Conservation (phyloP, 1,140 invertebrate species). For the Brachionus paranguensis region DNA sequence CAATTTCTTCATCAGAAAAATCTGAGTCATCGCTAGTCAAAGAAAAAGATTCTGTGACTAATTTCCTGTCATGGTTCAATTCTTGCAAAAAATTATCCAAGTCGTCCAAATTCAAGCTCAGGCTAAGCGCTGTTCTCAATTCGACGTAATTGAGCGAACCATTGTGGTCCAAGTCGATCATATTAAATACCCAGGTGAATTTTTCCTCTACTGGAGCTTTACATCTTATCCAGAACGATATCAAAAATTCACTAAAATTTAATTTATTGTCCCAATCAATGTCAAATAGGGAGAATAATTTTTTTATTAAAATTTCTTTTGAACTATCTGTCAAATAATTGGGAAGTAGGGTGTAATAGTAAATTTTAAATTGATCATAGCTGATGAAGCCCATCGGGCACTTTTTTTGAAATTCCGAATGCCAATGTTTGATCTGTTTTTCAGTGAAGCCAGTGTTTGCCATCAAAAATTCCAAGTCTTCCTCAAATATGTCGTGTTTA, state of each 20-base stretch:
- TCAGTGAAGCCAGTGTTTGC: conserved; percentile 26
- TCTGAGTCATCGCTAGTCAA: background rate
- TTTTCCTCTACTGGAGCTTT: conserved; percentile 32
- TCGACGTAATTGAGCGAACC: background rate
- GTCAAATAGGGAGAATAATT: conserved; percentile 13
- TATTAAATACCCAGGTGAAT: conserved; percentile 39
- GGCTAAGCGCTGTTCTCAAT: background rate
- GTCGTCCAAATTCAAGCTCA: background rate
- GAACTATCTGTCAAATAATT: background rate
- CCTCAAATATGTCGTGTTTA: background rate
- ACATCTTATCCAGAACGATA: conserved; percentile 31
- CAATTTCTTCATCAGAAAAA: background rate
- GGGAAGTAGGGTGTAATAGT: conserved; percentile 18
- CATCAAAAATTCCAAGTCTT: conserved; percentile 25
- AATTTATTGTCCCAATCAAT: conserved; percentile 17
- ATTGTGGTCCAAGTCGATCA: conserved; percentile 30
- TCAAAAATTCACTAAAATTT: conserved; percentile 39
- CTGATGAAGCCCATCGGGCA: background rate
- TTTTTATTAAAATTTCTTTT: background rate
- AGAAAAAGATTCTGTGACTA: background rate
- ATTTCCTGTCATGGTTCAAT: background rate
- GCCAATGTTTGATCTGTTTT: conserved; percentile 9
- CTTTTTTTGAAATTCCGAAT: conserved; percentile 32
- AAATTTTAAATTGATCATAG: conserved; percentile 35
- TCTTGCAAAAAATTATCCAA: conserved; percentile 3